A percentile compares a stretch with the other conserved stretches of the same genome.
Evolutionary conservation across 2,797 vertebrate species (phyloP).

Genomic region (Danio tinwini): DNA sequence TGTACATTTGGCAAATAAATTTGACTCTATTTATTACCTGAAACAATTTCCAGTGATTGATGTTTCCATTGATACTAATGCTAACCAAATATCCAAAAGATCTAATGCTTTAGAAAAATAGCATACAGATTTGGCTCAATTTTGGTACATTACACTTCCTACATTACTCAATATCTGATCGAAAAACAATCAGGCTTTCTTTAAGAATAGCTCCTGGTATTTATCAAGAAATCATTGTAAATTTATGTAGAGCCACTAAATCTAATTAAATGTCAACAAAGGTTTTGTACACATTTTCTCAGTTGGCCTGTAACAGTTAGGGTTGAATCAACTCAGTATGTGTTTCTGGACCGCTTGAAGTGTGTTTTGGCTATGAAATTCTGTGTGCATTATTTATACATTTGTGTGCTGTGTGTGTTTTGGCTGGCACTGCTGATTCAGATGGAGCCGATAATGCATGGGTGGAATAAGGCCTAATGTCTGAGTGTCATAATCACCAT

Average conservation of each 20-base stretch:
- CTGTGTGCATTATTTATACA: slow-evolving; percentile 16
- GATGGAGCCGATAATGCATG: slow-evolving; percentile 40
- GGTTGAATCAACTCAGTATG: neutral
- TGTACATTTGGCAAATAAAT: too few relatives aligned
- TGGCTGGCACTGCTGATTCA: slow-evolving; percentile 32
- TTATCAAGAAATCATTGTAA: neutral
- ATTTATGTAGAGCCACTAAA: slow-evolving; percentile 1
- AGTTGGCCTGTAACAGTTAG: neutral
- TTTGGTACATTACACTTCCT: neutral
- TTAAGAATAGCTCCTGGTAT: neutral
- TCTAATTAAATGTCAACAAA: neutral
- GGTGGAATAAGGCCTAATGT: slow-evolving; percentile 59
- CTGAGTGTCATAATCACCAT: slow-evolving; percentile 67
- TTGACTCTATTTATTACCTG: too few relatives aligned
- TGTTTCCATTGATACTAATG: neutral
- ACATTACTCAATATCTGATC: too few relatives aligned
- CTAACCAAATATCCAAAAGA: neutral
- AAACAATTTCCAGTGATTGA: too few relatives aligned
- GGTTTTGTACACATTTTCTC: neutral
- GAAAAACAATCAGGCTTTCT: neutral
- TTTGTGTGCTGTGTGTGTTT: slow-evolving; percentile 23
- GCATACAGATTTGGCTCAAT: neutral
- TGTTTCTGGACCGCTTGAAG: neutral
- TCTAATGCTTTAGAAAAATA: neutral
- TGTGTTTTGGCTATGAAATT: slow-evolving; percentile 23